phyloP scores from a whole-genome alignment of 2,797 vertebrate genomes.

The Silurus aristotelis region DNA sequence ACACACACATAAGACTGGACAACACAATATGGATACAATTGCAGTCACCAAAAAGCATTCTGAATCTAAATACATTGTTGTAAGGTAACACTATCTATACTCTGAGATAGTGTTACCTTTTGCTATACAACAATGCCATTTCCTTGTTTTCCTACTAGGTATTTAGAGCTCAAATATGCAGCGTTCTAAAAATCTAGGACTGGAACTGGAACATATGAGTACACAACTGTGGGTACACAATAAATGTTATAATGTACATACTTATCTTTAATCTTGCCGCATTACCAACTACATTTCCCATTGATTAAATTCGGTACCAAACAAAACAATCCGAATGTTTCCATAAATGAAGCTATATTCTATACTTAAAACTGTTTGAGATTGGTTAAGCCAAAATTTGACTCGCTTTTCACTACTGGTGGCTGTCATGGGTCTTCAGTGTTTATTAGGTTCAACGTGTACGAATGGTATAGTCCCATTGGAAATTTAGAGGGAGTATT shows the following conservation, averaged over 20 bases:
- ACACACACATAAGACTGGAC: slow-evolving; percentile 17
- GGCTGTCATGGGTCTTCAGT: not conserved
- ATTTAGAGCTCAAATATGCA: not conserved
- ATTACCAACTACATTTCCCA: not conserved
- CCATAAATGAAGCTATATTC: not conserved
- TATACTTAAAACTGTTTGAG: not conserved
- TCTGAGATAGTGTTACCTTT: not conserved
- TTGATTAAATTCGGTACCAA: not conserved
- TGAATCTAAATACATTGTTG: not conserved
- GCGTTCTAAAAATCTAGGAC: not conserved
- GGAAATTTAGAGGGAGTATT: not conserved
- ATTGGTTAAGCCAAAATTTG: not conserved
- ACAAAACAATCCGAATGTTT: not conserved
- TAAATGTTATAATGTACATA: not conserved
- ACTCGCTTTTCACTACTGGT: not conserved
- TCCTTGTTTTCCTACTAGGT: not conserved
- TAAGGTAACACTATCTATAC: not conserved
- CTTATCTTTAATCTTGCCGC: not conserved
- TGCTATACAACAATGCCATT: not conserved
- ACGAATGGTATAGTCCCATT: not conserved
- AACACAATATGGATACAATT: slow-evolving; percentile 25
- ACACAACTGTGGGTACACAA: not conserved
- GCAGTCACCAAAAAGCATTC: slow-evolving; percentile 27
- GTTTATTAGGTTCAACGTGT: not conserved
- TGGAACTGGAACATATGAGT: not conserved